Percentiles rank a stretch among this genome's conserved stretches.
Evolutionary conservation across 2,888 invertebrate species (phyloP).

Genomic region (Troides helena): DNA sequence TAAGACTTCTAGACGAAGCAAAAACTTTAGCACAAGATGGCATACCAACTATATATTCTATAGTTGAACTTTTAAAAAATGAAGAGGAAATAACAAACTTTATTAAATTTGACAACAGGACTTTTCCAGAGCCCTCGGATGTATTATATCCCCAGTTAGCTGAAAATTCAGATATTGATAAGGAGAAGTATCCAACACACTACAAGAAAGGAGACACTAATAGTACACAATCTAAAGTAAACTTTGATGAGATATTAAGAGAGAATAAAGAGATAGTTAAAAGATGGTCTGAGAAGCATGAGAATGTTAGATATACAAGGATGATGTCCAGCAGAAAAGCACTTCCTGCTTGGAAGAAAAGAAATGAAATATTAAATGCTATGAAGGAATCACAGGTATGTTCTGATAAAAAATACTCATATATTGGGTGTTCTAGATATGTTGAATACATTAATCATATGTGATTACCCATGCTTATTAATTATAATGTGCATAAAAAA

Average conservation of each 20-base stretch:
- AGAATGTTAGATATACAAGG: conserved; percentile 82
- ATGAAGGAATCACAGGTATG: conserved; percentile 82
- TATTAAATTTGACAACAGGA: conserved; percentile 77
- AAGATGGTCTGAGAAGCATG: conserved; percentile 81
- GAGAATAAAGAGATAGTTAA: conserved; percentile 83
- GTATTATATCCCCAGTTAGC: conserved; percentile 82
- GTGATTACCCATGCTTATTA: no score
- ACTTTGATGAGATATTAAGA: conserved; percentile 75
- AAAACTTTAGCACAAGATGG: conserved; percentile 82
- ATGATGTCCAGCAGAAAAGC: conserved; percentile 83
- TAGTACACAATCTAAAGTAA: conserved; percentile 72
- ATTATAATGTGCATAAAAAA: no score
- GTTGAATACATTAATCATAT: no score
- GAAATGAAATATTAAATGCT: conserved; percentile 83
- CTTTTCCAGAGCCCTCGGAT: conserved; percentile 76
- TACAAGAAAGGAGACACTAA: conserved; percentile 82
- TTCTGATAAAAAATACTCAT: neutral
- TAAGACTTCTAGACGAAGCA: conserved; percentile 85
- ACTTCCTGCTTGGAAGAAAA: conserved; percentile 87
- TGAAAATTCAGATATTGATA: conserved; percentile 52
- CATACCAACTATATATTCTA: conserved; percentile 85
- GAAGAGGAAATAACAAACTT: conserved; percentile 83
- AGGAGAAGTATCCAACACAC: conserved; percentile 79
- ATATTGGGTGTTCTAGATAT: neutral
- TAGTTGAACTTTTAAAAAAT: conserved; percentile 85